Evolutionary conservation across 2,797 vertebrate species (phyloP), one percentile per base, ranked within the genome.

Genomic region (Chaetodon trifasciatus): DNA sequence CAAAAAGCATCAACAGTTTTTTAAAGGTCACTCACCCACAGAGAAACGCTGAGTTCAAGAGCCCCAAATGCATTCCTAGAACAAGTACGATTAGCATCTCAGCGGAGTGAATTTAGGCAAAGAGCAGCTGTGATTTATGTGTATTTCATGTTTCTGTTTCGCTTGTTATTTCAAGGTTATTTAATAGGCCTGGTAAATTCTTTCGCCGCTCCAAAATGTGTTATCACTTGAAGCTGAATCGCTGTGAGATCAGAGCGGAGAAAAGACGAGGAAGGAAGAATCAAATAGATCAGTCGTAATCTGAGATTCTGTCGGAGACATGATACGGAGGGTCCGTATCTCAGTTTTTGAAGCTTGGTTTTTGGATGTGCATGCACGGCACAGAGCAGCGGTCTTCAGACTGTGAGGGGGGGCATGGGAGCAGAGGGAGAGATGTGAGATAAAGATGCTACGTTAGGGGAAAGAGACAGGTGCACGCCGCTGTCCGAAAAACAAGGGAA

Each of bases 1-100:
- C 8, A 0, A 37, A n/a, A 70, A 61, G 13, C 50, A 24, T 60
- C 53, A 70, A 83, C 47, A 40, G 42, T 79, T 79, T 78, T 35
- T 40, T 16, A 53, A 86, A 77, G 79, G 87, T 89, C 87, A 74
- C 50, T 55, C 52, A 71, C 9, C 55, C 63, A 13, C 46, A 35
- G 62, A 78, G 79, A 74, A 71, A 35, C 15, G 63, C 71, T 1
- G 32, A 46, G 49, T 64, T 53, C 32, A 23, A 66, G 6, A 80
- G 61, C 37, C 68, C 64, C 52, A 0, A 23, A 78, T 58, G 40
- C 1, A 47, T 10, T 61, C n/a, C 17, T 11, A 8, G 16, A 84
- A 72, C 42, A 67, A 67, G 62, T 80, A 63, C 65, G 78, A 78
- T 76, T 78, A 81, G 47, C 58, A 66, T 82, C 42, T 78, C 50